Conservation (phyloP, 2,888 invertebrate species). For the Apantesis nais region DNA sequence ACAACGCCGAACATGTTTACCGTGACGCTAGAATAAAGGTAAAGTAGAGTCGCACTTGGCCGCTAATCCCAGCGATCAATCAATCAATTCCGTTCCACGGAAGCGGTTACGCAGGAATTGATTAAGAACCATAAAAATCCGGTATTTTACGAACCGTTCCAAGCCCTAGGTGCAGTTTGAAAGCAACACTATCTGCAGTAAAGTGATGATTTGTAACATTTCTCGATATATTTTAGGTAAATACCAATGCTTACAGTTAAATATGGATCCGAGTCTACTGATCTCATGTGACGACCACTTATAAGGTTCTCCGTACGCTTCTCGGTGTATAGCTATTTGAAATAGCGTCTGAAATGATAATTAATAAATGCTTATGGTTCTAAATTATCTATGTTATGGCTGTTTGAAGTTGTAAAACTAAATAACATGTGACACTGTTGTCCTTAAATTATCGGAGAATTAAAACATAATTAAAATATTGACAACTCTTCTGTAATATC, state of each 20-base stretch:
- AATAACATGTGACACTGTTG: neutral
- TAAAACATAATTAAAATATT: neutral
- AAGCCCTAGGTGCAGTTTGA: neutral
- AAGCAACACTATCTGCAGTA: neutral
- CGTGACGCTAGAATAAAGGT: too few species aligned
- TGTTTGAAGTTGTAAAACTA: neutral
- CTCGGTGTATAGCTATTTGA: conserved; percentile 65
- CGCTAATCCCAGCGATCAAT: too few species aligned
- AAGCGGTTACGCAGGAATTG: too few species aligned
- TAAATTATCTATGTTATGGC: neutral
- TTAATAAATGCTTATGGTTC: neutral
- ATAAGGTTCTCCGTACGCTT: conserved; percentile 74
- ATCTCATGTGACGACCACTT: conserved; percentile 78
- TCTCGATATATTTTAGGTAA: conserved; percentile 2
- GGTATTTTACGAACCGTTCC: too few species aligned
- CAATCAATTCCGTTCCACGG: too few species aligned
- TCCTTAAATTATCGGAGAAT: neutral
- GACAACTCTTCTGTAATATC: too few species aligned
- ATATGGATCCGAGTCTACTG: conserved; percentile 60
- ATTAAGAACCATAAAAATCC: too few species aligned
- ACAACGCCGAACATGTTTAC: too few species aligned
- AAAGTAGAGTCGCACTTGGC: too few species aligned
- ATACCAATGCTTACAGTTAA: conserved; percentile 63
- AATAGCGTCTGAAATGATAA: conserved; percentile 67
- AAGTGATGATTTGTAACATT: neutral